Percentiles rank a stretch among this genome's conserved stretches.
Conservation (phyloP, 2,797 vertebrate genomes). For the Peromyscus melanophrys region DNA sequence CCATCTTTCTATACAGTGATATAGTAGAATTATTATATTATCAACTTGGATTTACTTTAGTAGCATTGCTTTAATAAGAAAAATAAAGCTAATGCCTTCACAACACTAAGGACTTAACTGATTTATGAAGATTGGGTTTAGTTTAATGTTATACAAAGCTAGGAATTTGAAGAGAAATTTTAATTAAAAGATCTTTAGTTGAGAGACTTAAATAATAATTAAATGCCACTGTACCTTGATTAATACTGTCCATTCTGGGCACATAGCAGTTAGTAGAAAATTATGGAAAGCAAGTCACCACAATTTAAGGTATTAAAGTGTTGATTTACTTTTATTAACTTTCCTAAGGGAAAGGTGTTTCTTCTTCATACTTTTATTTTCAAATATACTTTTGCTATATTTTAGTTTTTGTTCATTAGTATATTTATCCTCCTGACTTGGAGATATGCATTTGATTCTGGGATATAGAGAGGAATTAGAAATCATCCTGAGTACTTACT, state of each 20-base stretch:
- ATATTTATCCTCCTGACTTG: conserved; percentile 23
- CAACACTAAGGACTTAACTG: conserved; percentile 45
- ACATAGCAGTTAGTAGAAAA: conserved; percentile 50
- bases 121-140: conserved; percentile 74
- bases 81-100: conserved; percentile 66
- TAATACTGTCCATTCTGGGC: conserved; percentile 21
- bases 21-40: conserved; percentile 50
- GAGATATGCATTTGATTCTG: not conserved
- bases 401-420: not conserved
- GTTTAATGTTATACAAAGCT: conserved; percentile 50
- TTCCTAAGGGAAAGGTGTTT: conserved; percentile 72
- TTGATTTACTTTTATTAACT: conserved; percentile 69
- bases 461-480: not conserved
- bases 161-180: conserved; percentile 65
- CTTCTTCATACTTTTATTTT: conserved; percentile 73
- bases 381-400: conserved; percentile 40
- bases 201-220: conserved; percentile 67
- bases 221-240: conserved; percentile 69
- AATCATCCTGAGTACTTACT: not conserved
- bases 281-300: conserved; percentile 53
- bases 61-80: conserved; percentile 64
- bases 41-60: not conserved
- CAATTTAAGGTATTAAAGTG: conserved; percentile 69
- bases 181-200: conserved; percentile 69
- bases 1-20: not conserved